phyloP scores from a whole-genome alignment of 2,113 vertebrate species.

The Cyphomyrus plagiostoma region DNA sequence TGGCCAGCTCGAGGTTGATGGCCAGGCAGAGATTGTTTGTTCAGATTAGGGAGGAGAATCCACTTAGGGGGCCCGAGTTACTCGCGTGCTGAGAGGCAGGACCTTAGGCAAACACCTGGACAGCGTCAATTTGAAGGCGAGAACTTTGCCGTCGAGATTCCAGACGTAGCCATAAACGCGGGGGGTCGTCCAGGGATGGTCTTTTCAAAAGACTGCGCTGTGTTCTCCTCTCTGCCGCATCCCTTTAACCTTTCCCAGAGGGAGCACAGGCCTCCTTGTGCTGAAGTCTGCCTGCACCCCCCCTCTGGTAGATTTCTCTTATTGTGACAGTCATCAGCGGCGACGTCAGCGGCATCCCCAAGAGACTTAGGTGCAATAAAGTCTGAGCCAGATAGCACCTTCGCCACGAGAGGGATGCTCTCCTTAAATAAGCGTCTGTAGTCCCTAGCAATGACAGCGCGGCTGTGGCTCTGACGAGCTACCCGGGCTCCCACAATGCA shows the following conservation, averaged over 20 bases:
- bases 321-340: not conserved
- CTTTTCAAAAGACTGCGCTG: not conserved
- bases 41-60: not conserved
- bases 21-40: not conserved
- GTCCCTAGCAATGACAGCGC: not conserved
- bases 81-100: not conserved
- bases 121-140: not conserved
- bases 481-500: not conserved
- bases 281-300: not conserved
- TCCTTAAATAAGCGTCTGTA: not conserved
- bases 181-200: not conserved
- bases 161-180: not conserved
- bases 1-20: not conserved
- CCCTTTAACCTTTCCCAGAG: not conserved
- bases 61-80: not conserved
- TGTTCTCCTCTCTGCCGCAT: not conserved
- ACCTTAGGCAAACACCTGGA: not conserved
- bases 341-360: not conserved
- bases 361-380: not conserved
- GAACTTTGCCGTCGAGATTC: not conserved
- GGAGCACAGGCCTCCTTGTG: not conserved
- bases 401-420: not conserved
- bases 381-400: not conserved
- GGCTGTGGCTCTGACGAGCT: not conserved
- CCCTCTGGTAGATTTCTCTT: not conserved